Conservation (phyloP, 2,113 vertebrate species). For the Aphelocoma coerulescens region DNA sequence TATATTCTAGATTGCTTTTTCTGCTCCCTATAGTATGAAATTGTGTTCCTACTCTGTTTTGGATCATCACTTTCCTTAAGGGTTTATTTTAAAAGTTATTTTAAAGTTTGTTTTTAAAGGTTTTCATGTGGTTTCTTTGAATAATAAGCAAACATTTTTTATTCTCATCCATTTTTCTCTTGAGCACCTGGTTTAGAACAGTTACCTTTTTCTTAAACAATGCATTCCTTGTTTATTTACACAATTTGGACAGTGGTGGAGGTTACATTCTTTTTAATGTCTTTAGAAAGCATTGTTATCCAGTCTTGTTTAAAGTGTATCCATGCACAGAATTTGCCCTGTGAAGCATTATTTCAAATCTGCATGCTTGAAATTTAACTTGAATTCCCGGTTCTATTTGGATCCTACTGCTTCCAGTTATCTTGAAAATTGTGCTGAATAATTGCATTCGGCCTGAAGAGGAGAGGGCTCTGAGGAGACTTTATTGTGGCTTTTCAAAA, state of each 20-base stretch:
- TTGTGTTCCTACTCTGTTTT: not conserved
- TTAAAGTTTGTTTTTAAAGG: not conserved
- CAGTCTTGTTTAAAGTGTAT: not conserved
- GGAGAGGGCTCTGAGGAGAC: not conserved
- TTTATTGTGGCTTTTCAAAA: not conserved
- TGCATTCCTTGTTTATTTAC: not conserved
- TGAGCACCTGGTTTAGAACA: not conserved
- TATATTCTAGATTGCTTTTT: not conserved
- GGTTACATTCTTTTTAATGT: not conserved
- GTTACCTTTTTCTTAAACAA: not conserved
- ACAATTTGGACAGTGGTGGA: not conserved
- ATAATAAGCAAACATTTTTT: not conserved
- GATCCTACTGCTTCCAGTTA: not conserved
- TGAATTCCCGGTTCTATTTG: not conserved
- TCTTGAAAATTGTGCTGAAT: not conserved
- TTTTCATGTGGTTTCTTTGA: not conserved
- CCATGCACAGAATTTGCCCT: not conserved
- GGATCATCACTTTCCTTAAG: not conserved
- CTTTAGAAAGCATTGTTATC: not conserved
- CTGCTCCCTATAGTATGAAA: not conserved
- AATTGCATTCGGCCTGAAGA: not conserved
- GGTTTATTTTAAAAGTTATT: not conserved
- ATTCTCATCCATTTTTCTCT: not conserved
- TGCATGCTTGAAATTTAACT: not conserved
- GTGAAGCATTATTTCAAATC: not conserved